These are phyloP conservation scores for Corvus cornix DNA, from an alignment of 2,113 vertebrate genomes.

Conservation along the genomic window DNA sequence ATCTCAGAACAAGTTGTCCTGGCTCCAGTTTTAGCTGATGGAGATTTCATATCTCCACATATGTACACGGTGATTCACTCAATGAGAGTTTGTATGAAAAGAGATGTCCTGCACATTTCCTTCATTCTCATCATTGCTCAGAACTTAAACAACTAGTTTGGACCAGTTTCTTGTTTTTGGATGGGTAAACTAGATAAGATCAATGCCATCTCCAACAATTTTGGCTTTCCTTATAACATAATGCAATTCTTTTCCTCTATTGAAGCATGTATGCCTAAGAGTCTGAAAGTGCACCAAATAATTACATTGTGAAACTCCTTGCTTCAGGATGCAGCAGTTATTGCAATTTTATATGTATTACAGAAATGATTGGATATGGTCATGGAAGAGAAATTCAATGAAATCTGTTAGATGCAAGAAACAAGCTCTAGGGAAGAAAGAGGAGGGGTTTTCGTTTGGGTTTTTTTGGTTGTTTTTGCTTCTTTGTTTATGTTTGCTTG, in stretches of 20 bases:
- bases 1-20: background rate
- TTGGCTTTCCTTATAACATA: background rate
- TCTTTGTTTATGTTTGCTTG: background rate
- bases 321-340: background rate
- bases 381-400: conserved; percentile 28
- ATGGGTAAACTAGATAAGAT: background rate
- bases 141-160: background rate
- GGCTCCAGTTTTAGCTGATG: background rate
- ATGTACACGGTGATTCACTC: background rate
- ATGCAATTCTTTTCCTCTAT: background rate
- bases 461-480: background rate
- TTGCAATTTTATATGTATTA: conserved; percentile 14
- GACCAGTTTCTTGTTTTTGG: background rate
- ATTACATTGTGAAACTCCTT: conserved; percentile 12
- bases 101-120: background rate
- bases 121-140: background rate
- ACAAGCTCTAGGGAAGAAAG: background rate
- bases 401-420: conserved; percentile 6
- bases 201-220: background rate
- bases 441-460: fast-evolving
- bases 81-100: background rate
- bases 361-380: conserved; percentile 10
- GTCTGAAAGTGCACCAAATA: background rate
- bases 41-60: background rate
- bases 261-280: background rate